Evolutionary conservation across 2,797 vertebrate genomes (phyloP), one percentile per base, ranked within the genome.

Genomic region (Sus cebifrons): DNA sequence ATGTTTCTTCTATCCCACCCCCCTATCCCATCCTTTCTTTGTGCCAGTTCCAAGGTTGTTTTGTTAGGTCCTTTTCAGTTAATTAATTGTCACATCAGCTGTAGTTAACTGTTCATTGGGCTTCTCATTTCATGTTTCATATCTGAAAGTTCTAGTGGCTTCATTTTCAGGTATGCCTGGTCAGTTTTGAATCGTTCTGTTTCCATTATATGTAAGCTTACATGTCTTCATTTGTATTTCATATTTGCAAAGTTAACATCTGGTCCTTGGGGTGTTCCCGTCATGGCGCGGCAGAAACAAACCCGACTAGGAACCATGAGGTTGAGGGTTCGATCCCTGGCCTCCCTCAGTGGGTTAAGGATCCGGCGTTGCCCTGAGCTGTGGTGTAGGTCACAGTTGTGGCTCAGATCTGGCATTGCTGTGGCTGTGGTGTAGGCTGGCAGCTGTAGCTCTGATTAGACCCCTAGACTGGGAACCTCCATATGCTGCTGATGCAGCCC

Each of bases 61-160:
- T 20, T 32, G 82, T 74, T 81, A 64, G n/a, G n/a, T 40, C 44
- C 73, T 93, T 54, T 64, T 25, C 58, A 44, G 44, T 65, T 75
- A n/a, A 36, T 44, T 36, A 40, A 25, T 74, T 64, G n/a, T 82
- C 44, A 3, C 2, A 1, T 81, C 32, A 64, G 21, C 49, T 58
- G 27, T 86, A 14, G 49, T 65, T 68, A 58, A 58, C 60, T 40
- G 17, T 82, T 94, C 49, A 5, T 4, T 88, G 20, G n/a, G 7
- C 52, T 49, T 89, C 68, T 64, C 25, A 32, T 88, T 88, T 88
- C 27, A 18, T 40, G 79, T 92, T 79, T 62, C 29, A n/a, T 83
- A 64, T 94, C 85, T 74, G 64, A 58, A 73, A 64, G 64, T 56
- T 74, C n/a, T 73, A 32, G 27, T n/a, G 65, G 92, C 29, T 73